A percentile compares a stretch with the other conserved stretches of the same genome.
Conservation (phyloP, 2,113 vertebrate species). For the Chiloscyllium plagiosum region DNA sequence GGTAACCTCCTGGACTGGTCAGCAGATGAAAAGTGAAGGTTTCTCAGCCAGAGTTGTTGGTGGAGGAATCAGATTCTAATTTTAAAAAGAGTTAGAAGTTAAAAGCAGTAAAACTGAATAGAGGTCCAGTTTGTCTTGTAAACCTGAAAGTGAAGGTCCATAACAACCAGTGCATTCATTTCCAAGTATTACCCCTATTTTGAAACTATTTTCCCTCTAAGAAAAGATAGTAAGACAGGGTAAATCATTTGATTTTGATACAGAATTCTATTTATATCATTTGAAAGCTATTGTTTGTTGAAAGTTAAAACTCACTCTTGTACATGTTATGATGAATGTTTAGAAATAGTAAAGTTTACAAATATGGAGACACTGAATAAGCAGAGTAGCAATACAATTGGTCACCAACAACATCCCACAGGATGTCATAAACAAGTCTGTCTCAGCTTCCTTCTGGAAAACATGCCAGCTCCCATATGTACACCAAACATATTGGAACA, state of each 20-base stretch:
- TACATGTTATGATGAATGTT: not conserved
- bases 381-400: not conserved
- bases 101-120: no score
- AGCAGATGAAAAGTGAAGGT: not conserved
- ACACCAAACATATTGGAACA: no score
- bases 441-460: not conserved
- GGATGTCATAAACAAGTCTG: not conserved
- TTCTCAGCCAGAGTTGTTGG: not conserved
- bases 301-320: not conserved
- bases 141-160: no score
- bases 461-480: no score
- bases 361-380: not conserved
- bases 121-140: no score
- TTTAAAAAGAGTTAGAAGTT: not conserved
- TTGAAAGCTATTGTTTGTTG: not conserved
- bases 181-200: no score
- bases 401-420: not conserved
- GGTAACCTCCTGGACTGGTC: not conserved
- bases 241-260: not conserved
- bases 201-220: no score
- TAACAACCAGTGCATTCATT: no score
- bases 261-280: not conserved
- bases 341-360: not conserved
- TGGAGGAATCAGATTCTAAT: slow-evolving; percentile 13
- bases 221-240: not conserved